A percentile compares a stretch with the other conserved stretches of the same genome.
Conservation (phyloP, 92 coral and sea anemone genomes). For the Phenganax stokvisi region DNA sequence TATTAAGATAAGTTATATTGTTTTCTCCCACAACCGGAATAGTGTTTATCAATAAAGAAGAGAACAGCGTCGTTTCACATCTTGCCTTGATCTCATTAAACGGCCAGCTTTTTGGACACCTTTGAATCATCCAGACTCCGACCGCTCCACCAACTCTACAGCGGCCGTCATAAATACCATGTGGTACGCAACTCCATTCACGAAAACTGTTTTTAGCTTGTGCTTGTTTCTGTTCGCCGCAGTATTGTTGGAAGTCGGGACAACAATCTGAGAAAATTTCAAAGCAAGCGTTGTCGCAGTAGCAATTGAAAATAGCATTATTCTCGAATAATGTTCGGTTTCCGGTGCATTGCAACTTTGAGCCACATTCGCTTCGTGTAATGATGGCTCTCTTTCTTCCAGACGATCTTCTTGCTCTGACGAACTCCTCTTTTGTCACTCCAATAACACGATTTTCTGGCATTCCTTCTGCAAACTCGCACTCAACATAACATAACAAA, state of each 20-base stretch:
- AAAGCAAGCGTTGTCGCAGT: slow-evolving; percentile 4
- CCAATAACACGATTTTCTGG: no score
- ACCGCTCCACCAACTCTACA: neutral
- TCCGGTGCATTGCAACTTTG: no score
- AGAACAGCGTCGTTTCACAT: neutral
- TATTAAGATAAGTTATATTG: neutral
- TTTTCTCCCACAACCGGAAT: neutral
- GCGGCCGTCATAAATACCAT: no score
- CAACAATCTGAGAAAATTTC: slow-evolving; percentile 8
- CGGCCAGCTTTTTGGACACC: neutral
- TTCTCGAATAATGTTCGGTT: no score
- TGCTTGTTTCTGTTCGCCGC: neutral
- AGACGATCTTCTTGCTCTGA: no score
- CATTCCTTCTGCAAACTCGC: no score
- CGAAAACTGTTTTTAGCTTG: neutral
- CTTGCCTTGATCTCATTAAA: neutral
- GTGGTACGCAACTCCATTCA: neutral
- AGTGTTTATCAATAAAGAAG: neutral
- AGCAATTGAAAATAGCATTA: neutral
- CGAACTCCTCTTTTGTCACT: no score
- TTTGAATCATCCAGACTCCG: neutral
- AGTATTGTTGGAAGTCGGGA: neutral
- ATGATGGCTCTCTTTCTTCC: no score
- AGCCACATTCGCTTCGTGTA: no score
- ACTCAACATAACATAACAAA: no score